Conservation (phyloP, 2,113 vertebrate species). For the Mesitornis unicolor region DNA sequence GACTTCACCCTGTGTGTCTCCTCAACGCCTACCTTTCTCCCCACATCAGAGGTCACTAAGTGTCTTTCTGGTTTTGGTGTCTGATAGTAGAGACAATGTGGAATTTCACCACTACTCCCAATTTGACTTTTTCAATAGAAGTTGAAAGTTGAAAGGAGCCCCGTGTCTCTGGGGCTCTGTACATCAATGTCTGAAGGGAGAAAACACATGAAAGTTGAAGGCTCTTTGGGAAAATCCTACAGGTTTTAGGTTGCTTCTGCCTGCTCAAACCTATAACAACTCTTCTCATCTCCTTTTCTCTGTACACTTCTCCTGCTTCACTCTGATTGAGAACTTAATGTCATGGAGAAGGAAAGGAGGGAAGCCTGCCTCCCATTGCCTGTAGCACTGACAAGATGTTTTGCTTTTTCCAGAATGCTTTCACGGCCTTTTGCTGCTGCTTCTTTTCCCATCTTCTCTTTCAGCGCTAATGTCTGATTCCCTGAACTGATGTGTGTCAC, state of each 20-base stretch:
- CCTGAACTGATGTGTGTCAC: background rate
- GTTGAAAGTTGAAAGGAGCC: slow-evolving; percentile 8
- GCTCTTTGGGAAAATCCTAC: background rate
- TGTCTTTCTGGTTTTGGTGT: background rate
- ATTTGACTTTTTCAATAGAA: background rate
- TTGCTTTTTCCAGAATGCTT: background rate
- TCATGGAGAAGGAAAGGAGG: background rate
- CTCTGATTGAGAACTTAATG: background rate
- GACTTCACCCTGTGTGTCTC: background rate
- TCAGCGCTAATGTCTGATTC: background rate
- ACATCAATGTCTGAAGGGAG: background rate
- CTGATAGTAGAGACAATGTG: background rate
- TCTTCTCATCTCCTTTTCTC: background rate
- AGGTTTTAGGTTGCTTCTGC: background rate
- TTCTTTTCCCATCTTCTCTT: background rate
- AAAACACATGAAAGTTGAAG: background rate
- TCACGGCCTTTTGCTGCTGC: background rate
- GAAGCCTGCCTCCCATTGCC: background rate
- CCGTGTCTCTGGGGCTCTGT: background rate
- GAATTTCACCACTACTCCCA: background rate
- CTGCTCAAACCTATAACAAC: background rate
- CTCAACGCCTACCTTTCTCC: background rate
- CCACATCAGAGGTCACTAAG: background rate
- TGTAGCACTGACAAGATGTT: background rate
- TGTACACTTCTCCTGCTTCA: background rate